Evolutionary conservation across 2,797 vertebrate species (phyloP), one percentile per base, ranked within the genome.

Genomic region (Serranus cabrilla): DNA sequence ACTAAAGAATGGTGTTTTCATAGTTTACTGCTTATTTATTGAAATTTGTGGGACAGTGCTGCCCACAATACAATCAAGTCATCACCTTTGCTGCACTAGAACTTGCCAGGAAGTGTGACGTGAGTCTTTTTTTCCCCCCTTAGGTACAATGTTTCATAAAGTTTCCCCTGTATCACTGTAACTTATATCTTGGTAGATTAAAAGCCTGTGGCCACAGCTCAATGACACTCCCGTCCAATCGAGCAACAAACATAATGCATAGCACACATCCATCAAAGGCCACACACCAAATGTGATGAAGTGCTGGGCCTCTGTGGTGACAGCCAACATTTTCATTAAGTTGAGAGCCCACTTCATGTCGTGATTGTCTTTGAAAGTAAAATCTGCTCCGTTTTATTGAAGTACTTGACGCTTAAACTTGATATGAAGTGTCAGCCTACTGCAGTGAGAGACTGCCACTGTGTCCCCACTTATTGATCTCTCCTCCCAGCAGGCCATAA

Each of bases 261-360:
- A 14, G 7, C 25, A 18, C 40, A 43, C 63, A 78, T 84, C 59
- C 31, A 52, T 80, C 60, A 65, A 63, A 52, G 51, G 3, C 49
- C 47, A 14, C 50, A 49, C 71, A 31, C 23, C 50, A 45, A 47
- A 62, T 49, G 56, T 68, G 74, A 79, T 76, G 58, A 80, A 62
- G 16, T 42, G 37, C 63, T 56, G 45, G 3, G 31, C 34, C 47
- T 59, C 50, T 59, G 52, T 55, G 50, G 49, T 21, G 55, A 60
- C 75, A 23, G 56, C 66, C 45, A 49, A 39, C 52, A 9, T 20
- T 77, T 82, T 84, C 70, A 87, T 87, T 74, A 74, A 50, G 46
- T 58, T 81, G 43, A 86, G 50, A 82, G 69, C 58, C 21, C 43
- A 12, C 42, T 47, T 23, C 57, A 52, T 60, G 57, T 31, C 11